phyloP scores from a whole-genome alignment of 92 coral and sea anemone species.

The Phymanthus crucifer region DNA sequence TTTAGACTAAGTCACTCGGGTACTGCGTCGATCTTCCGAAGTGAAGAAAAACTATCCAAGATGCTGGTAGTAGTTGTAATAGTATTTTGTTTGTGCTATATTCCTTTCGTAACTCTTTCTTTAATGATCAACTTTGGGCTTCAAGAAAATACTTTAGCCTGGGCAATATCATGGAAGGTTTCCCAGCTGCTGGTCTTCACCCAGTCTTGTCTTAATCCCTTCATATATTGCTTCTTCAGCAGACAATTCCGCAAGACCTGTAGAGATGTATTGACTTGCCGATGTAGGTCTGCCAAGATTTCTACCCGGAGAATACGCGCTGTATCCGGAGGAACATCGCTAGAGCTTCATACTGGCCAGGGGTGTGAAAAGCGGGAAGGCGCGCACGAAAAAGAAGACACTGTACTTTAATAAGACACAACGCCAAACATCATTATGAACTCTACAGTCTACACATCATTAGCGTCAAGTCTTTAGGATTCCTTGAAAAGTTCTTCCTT shows the following conservation, averaged over 20 bases:
- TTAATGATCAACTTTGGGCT: constrained; percentile 31
- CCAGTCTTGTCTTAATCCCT: constrained; percentile 54
- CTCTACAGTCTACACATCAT: neutral
- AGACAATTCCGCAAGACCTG: constrained; percentile 53
- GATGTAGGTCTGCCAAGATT: constrained; percentile 12
- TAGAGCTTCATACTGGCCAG: constrained; percentile 11
- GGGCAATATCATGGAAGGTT: constrained; percentile 38
- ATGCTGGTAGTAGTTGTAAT: constrained; percentile 51
- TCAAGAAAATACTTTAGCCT: neutral
- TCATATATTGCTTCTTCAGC: constrained; percentile 55
- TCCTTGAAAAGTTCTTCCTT: neutral
- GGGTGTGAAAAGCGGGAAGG: neutral
- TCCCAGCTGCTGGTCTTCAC: constrained; percentile 45
- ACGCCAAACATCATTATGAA: neutral
- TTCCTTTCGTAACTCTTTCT: constrained; percentile 40
- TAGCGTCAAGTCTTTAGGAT: neutral
- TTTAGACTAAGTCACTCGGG: constrained; percentile 16
- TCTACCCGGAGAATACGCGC: neutral
- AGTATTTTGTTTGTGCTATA: constrained; percentile 40
- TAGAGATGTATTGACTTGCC: constrained; percentile 43
- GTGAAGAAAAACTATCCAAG: constrained; percentile 54
- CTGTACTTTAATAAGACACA: constrained; percentile 2
- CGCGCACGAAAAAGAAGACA: constrained; percentile 14
- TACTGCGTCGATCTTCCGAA: constrained; percentile 15
- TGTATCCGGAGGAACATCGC: constrained; percentile 11